These are phyloP conservation scores for Drosophila kanekoi DNA, from an alignment of 2,888 invertebrate species.

Conservation along the genomic window DNA sequence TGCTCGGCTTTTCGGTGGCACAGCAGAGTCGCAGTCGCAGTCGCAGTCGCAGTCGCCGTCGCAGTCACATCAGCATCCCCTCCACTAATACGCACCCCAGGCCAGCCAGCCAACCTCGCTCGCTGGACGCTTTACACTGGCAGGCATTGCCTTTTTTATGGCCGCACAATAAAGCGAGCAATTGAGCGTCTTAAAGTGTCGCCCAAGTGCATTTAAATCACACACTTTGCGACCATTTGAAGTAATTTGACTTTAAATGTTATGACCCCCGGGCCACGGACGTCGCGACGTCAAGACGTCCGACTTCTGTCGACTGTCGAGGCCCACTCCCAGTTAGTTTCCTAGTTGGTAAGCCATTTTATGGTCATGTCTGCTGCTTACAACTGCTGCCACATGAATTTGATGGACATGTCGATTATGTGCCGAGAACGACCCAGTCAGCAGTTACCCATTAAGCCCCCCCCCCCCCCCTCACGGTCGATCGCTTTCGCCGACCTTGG, in stretches of 20 bases:
- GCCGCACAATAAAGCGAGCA: conserved; percentile 79
- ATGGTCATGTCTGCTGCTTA: conserved; percentile 75
- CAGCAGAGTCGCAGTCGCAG: conserved; percentile 15
- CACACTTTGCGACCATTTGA: conserved; percentile 83
- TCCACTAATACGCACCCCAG: conserved; percentile 3
- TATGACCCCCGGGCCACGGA: conserved; percentile 56
- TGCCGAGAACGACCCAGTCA: conserved; percentile 55
- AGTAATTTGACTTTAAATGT: conserved; percentile 82
- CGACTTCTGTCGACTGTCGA: neutral
- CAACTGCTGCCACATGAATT: conserved; percentile 72
- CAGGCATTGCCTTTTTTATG: conserved; percentile 72
- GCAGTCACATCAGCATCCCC: neutral
- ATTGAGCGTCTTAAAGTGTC: conserved; percentile 82
- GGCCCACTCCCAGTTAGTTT: conserved; percentile 62
- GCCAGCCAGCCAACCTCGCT: no score
- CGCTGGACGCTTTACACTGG: no score
- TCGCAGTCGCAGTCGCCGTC: no score
- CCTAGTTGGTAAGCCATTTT: conserved; percentile 67
- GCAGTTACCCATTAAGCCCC: conserved; percentile 13
- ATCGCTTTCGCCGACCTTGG: conserved; percentile 37
- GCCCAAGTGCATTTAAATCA: conserved; percentile 83
- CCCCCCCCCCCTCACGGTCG: no score
- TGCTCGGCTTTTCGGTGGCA: conserved; percentile 70
- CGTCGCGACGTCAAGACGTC: neutral
- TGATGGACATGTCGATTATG: conserved; percentile 79